Evolutionary conservation across 2,888 invertebrate genomes (phyloP).

Genomic region (Sphecodes monilicornis): DNA sequence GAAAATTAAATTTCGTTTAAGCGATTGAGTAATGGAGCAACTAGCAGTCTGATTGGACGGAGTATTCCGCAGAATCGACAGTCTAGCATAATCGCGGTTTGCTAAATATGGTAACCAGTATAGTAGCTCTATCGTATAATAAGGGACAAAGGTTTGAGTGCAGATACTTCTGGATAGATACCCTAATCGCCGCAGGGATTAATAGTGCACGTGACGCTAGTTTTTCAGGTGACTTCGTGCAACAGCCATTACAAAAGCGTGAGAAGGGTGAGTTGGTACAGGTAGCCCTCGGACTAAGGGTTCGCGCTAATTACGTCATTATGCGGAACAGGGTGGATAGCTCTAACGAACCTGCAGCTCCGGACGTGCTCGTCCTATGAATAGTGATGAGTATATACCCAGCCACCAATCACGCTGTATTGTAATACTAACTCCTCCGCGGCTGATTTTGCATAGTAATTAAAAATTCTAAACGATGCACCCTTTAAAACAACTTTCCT

Average conservation of each 20-base stretch:
- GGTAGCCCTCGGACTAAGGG: conserved; percentile 70
- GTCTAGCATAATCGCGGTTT: not conserved
- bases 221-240: conserved; percentile 72
- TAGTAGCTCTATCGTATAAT: conserved; percentile 36
- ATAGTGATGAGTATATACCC: conserved; percentile 80
- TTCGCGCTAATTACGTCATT: conserved; percentile 82
- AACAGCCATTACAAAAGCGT: conserved; percentile 73
- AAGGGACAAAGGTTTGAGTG: conserved; percentile 57
- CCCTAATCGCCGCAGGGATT: conserved; percentile 63
- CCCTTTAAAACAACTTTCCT: not conserved
- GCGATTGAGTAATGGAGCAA: not conserved
- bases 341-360: conserved; percentile 77
- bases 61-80: conserved; percentile 3
- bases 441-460: conserved; percentile 72
- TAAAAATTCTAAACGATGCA: conserved; percentile 63
- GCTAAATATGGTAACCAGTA: conserved; percentile 14
- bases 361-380: conserved; percentile 77
- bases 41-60: not conserved
- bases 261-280: conserved; percentile 71
- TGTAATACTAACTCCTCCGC: conserved; percentile 55
- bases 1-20: not conserved
- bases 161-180: conserved; percentile 61
- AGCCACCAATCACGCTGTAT: conserved; percentile 75
- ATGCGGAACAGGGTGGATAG: conserved; percentile 75
- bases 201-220: conserved; percentile 71